Base-by-base conservation (phyloP, 1,140 invertebrate genomes). In the Caenorhabditis inopinata region DNA sequence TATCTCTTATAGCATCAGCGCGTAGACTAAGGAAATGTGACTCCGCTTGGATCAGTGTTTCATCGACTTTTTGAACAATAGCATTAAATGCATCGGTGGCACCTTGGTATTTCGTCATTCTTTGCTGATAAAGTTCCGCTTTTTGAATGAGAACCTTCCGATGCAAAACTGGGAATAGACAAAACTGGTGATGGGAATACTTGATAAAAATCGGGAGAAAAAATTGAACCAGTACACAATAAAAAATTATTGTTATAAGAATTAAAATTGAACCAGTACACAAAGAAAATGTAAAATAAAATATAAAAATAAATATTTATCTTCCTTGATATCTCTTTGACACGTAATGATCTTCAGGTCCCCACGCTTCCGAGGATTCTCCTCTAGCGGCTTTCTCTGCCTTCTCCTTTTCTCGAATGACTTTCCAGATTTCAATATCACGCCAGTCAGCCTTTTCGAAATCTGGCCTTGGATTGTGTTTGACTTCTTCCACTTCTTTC, bases 381-480 rank as follows among this genome's bases (percentile, higher is more conserved):
- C 81, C 82, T 46, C 49, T 77, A 3, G 74, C 81, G 2, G 83
- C 84, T 32, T 84, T 86, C 7, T 53, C 80, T 23, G 78, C 75
- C n/a, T 82, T 84, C 29, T 87, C 87, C 27, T 83, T 46, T 51
- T 87, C 86, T 51, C 85, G 83, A 12, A 85, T 79, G 21, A 84
- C 78, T 73, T 87, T 87, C 85, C 87, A 87, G n/a, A 88, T 73
- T 76, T 87, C 86, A 58, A 88, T 88, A 48, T 88, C 86, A 29
- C 87, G 82, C 87, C 87, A 88, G 46, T 87, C 86, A 21, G 87
- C 86, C 58, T 87, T 87, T 42, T 87, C 86, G 74, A 87, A 88
- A 47, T 87, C 87, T 45, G 86, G 86, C 18, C 86, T 83, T 76
- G 87, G 68, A 74, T 87, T 87, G 84, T 88, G 84, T 21, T 78